These are phyloP conservation scores for Tauraco hartlaubi DNA, from an alignment of 2,797 vertebrate genomes.

Conservation along the genomic window DNA sequence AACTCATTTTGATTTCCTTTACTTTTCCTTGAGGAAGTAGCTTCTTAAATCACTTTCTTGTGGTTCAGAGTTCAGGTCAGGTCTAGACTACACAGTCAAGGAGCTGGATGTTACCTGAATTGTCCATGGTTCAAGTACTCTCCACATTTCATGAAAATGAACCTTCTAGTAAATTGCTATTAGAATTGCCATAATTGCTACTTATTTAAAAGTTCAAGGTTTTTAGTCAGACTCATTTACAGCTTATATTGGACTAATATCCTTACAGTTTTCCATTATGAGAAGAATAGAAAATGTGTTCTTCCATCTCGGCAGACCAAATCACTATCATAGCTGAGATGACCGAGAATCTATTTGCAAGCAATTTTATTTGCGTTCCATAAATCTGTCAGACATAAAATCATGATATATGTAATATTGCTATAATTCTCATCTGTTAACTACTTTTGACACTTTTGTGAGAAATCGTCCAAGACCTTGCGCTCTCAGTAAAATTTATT, in stretches of 20 bases:
- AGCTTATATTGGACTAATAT: constrained; percentile 4
- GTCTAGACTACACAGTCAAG: background rate
- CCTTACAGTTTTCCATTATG: background rate
- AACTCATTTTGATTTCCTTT: background rate
- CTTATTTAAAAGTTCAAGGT: background rate
- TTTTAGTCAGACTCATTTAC: constrained; percentile 16
- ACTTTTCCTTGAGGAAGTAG: background rate
- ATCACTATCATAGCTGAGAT: background rate
- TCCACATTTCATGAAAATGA: background rate
- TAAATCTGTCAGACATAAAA: background rate
- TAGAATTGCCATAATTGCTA: background rate
- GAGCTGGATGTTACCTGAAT: background rate
- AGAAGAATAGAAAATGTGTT: constrained; percentile 17
- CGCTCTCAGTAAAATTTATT: background rate
- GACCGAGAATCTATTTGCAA: background rate
- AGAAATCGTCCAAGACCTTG: background rate
- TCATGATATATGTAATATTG: background rate
- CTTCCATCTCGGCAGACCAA: background rate
- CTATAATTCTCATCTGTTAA: background rate
- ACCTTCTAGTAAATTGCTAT: background rate
- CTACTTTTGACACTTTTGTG: background rate
- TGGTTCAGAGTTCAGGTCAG: background rate
- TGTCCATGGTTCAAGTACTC: background rate
- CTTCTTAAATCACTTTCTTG: background rate
- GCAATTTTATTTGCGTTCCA: background rate